Evolutionary conservation across 1,140 invertebrate genomes (phyloP).

Genomic region (Pogonomyrmex californicus): DNA sequence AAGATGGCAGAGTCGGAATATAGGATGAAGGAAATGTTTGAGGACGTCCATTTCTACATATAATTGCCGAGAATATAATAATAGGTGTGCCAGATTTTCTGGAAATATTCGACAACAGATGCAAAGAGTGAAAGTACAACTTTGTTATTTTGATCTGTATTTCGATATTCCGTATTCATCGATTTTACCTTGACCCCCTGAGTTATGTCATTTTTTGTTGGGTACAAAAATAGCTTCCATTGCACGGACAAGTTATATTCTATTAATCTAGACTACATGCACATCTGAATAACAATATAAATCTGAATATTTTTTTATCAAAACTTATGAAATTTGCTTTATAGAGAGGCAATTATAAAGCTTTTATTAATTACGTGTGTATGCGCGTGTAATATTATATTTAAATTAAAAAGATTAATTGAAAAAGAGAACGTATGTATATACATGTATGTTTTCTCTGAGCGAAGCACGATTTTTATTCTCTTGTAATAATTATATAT

Average conservation of each 20-base stretch:
- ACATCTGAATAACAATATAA: background rate
- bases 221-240: slow-evolving; percentile 8
- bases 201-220: slow-evolving; percentile 2
- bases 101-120: background rate
- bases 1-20: slow-evolving; percentile 13
- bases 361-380: background rate
- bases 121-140: background rate
- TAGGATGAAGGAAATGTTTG: background rate
- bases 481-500: background rate
- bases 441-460: background rate
- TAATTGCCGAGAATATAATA: slow-evolving; percentile 43
- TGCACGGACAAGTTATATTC: background rate
- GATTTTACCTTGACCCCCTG: slow-evolving; percentile 45
- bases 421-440: background rate
- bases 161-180: slow-evolving; percentile 4
- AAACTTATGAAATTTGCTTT: background rate
- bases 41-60: slow-evolving; percentile 28
- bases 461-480: background rate
- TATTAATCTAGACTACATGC: background rate
- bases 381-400: background rate
- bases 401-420: slow-evolving; percentile 4
- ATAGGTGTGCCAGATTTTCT: background rate
- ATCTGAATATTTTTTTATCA: background rate
- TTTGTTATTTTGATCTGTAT: slow-evolving; percentile 17
- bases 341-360: background rate